Evolutionary conservation across 1,140 invertebrate genomes (phyloP), one percentile per base, ranked within the genome.

Genomic region (Schmidtea mediterranea): DNA sequence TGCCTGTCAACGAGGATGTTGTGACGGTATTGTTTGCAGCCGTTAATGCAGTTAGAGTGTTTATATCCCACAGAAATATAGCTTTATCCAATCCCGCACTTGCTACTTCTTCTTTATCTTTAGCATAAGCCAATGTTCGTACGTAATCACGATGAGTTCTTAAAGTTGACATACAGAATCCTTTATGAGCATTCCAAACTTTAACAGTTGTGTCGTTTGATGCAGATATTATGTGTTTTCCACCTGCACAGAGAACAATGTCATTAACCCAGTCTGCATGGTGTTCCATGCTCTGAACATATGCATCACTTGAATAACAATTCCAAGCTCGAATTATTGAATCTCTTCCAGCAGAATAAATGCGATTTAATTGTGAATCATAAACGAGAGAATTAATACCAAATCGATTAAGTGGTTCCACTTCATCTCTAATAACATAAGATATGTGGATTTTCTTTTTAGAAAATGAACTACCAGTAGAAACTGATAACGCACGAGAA

Each of bases 201-300:
- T 98, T 98, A 0, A 98, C 86, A 36, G 90, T 98, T 37, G 89
- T 95, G 65, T 98, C 92, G 54, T 83, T 90, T 59, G 87, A 94
- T 2, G 89, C 90, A 49, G 89, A 95, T 61, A 98, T 94, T 55
- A 98, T 81, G 68, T 92, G 87, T 67, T 82, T 79, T 24, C 87
- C 87, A 55, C 79, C 79, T 68, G 87, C 92, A 62, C 89, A 97
- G 1, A 97, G 70, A 9, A 95, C 79, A 63, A 97, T 89, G 69
- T 97, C 90, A 68, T 97, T 97, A 12, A 97, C 86, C 90, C 90
- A 98, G 66, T 98, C 90, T 15, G 87, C 95, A 60, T 97, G 90
- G 69, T 97, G 89, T 53, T 74, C 73, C 67, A 74, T 69, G 1
- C 86, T 89, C 57, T 89, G 82, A 37, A 86, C 74, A 62, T 87